phyloP scores from a whole-genome alignment of 2,797 vertebrate species.

The Mus spretus region DNA sequence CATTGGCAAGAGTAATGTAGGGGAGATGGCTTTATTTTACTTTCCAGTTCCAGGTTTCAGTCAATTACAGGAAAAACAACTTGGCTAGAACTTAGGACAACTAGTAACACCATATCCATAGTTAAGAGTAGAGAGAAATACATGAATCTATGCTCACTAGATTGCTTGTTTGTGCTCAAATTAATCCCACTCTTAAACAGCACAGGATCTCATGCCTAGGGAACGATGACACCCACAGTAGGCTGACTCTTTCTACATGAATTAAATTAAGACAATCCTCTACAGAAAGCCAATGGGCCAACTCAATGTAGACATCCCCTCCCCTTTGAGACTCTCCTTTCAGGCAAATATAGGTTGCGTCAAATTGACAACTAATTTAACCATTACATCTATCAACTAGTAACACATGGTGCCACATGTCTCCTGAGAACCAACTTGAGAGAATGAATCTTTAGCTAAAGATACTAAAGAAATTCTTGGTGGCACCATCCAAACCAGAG shows the following conservation, averaged over 20 bases:
- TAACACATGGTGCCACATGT: background rate
- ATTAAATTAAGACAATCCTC: background rate
- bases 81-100: background rate
- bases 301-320: background rate
- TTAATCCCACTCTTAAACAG: background rate
- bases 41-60: background rate
- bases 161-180: background rate
- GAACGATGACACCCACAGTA: background rate
- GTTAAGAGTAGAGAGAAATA: background rate
- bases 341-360: background rate
- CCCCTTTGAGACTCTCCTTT: background rate
- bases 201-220: background rate
- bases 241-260: background rate
- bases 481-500: background rate
- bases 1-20: background rate
- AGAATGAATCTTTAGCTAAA: background rate
- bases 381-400: background rate
- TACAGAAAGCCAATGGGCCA: background rate
- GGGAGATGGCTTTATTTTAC: background rate
- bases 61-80: background rate
- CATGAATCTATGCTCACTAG: background rate
- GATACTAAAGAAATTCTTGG: background rate
- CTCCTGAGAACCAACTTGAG: background rate
- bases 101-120: background rate
- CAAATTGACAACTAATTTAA: background rate